Conservation (phyloP, 2,797 vertebrate genomes). For the Hyperoplus immaculatus region DNA sequence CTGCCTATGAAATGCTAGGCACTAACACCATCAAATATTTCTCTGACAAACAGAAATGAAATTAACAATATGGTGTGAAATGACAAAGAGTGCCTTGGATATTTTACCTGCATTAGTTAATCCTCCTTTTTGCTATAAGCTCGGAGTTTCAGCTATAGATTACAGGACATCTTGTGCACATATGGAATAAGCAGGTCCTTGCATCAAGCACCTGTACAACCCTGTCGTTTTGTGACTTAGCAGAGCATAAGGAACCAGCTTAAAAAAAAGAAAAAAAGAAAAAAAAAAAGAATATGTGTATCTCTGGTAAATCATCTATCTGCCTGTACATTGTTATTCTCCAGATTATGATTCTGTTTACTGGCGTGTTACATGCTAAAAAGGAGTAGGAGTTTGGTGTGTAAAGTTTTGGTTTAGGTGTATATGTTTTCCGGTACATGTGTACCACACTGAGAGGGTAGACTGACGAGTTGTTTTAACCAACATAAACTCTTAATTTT, state of each 20-base stretch:
- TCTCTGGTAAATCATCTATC: slow-evolving; percentile 91
- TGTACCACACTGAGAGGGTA: slow-evolving; percentile 74
- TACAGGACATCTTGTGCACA: slow-evolving; percentile 87
- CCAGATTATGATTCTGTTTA: slow-evolving; percentile 83
- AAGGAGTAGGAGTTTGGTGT: slow-evolving; percentile 60
- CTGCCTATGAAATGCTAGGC: slow-evolving; percentile 83
- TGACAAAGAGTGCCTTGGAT: slow-evolving; percentile 96
- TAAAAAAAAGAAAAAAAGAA: slow-evolving; percentile 73
- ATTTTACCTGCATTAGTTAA: slow-evolving; percentile 91
- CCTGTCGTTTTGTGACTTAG: slow-evolving; percentile 83
- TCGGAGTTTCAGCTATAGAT: slow-evolving; percentile 87
- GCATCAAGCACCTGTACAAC: slow-evolving; percentile 87
- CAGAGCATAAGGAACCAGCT: slow-evolving; percentile 85
- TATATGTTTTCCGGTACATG: slow-evolving; percentile 73
- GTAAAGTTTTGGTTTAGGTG: slow-evolving; percentile 70
- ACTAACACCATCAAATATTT: slow-evolving; percentile 87
- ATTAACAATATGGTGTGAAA: slow-evolving; percentile 91
- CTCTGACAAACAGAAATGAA: slow-evolving; percentile 82
- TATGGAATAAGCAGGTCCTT: slow-evolving; percentile 88
- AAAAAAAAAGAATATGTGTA: slow-evolving; percentile 66
- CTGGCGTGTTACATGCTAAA: slow-evolving; percentile 84
- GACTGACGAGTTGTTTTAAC: slow-evolving; percentile 75
- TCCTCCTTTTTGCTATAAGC: slow-evolving; percentile 93
- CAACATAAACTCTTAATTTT: slow-evolving; percentile 83
- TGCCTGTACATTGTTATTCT: slow-evolving; percentile 82